Percentiles rank a stretch among this genome's conserved stretches.
phyloP scores from a whole-genome alignment of 2,888 invertebrate genomes.

The Perizoma affinitatum region DNA sequence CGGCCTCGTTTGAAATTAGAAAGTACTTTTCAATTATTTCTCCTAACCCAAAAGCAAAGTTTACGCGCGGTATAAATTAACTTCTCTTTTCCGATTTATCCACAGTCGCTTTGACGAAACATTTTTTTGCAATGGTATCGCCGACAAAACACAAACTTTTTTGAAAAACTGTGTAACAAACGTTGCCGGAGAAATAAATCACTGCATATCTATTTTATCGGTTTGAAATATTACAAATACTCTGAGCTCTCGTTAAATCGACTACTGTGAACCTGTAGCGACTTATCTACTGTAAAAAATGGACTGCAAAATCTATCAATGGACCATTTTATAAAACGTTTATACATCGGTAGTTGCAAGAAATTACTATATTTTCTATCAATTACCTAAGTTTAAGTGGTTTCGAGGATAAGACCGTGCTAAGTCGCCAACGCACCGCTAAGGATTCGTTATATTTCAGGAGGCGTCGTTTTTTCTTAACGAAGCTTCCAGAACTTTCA shows the following conservation, averaged over 20 bases:
- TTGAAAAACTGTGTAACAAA: conserved; percentile 46
- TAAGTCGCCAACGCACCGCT: no score
- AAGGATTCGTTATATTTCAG: no score
- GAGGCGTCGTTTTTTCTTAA: no score
- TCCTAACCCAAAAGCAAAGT: conserved; percentile 57
- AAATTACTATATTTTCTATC: no score
- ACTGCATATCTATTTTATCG: conserved; percentile 47
- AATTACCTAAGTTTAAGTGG: no score
- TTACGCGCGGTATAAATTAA: conserved; percentile 60
- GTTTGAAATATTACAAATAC: conserved; percentile 58
- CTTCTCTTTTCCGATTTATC: conserved; percentile 60
- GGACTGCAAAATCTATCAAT: conserved; percentile 46
- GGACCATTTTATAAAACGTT: conserved; percentile 24
- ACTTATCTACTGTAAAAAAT: conserved; percentile 55
- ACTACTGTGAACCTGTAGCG: conserved; percentile 51
- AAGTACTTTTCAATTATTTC: conserved; percentile 66
- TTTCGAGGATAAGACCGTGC: no score
- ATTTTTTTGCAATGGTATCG: conserved; percentile 49
- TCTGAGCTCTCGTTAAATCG: conserved; percentile 54
- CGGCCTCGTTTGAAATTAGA: conserved; percentile 55
- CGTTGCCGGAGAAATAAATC: conserved; percentile 51
- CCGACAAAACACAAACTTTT: conserved; percentile 47
- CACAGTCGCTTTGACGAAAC: conserved; percentile 48
- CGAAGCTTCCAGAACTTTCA: no score
- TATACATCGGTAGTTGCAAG: neutral